A percentile compares a stretch with the other conserved stretches of the same genome.
phyloP scores from a whole-genome alignment of 2,888 invertebrate genomes.

The Carpatolechia fugitivella region DNA sequence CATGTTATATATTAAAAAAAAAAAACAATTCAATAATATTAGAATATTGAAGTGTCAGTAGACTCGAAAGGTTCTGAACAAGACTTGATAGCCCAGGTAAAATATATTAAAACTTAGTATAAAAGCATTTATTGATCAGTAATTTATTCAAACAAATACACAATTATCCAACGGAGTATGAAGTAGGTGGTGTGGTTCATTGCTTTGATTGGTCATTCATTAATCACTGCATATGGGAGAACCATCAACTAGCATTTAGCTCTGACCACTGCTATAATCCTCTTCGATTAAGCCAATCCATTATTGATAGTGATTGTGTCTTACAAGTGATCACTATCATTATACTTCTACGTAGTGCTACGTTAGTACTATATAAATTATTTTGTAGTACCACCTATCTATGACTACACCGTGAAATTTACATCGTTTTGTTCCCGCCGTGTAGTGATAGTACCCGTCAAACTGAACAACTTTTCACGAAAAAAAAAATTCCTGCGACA shows the following conservation, averaged over 20 bases:
- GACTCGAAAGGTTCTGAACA: too few species aligned
- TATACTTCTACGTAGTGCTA: neutral
- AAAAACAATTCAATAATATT: too few species aligned
- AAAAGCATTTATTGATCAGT: neutral
- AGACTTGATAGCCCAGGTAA: too few species aligned
- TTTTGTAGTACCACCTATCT: too few species aligned
- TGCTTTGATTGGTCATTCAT: constrained; percentile 43
- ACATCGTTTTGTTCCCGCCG: too few species aligned
- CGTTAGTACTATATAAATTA: neutral
- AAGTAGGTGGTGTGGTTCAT: neutral
- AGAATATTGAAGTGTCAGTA: too few species aligned
- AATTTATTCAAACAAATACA: neutral
- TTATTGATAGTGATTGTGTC: neutral
- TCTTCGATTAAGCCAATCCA: constrained; percentile 1
- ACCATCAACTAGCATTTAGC: neutral
- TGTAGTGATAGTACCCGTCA: too few species aligned
- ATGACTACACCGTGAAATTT: too few species aligned
- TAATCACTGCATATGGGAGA: constrained; percentile 18
- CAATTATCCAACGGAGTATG: neutral
- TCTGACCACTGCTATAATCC: neutral
- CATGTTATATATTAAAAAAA: too few species aligned
- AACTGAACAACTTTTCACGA: too few species aligned
- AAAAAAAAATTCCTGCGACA: too few species aligned
- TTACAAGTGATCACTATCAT: neutral
- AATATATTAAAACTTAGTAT: neutral